Evolutionary conservation across 1,140 invertebrate species (phyloP), one percentile per base, ranked within the genome.

Genomic region (Theocolax elegans): DNA sequence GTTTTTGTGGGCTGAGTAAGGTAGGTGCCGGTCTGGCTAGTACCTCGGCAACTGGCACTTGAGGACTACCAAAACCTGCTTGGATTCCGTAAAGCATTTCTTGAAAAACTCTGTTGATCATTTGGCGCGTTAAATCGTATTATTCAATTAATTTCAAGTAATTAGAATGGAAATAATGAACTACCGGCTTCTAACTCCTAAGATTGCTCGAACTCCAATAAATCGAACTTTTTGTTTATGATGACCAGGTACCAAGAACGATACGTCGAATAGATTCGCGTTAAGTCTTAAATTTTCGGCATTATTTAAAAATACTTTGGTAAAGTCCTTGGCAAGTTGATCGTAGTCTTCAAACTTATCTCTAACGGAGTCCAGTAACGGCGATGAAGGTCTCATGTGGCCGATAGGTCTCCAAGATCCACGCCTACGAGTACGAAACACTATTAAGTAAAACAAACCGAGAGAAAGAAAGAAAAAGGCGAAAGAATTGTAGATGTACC

Each of bases 41-140:
- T 53, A 96, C 85, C 81, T 97, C 94, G 0, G 94, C 94, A 3
- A 96, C 94, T 1, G 94, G 95, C 66, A 95, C 94, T 88, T 95
- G 94, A 1, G 94, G 95, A 59, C 94, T 95, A n/a, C 95, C 94
- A 80, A 96, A 96, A 42, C 94, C 94, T 0, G 95, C 94, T 78
- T 95, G 94, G 75, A 97, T 97, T 68, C 95, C 95, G 81, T 97
- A 97, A 19, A 97, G 84, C 95, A 97, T 97, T 87, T 97, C 95
- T 88, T 97, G 92, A 79, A 95, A 95, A 15, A 92, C 91, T 74
- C 90, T 89, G 75, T 51, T 51, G 19, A 17, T 48, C 7, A 23
- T 25, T 51, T 12, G 9, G 1, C 1, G 15, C 48, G 10, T 12
- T 42, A 13, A 27, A 27, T 25, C 23, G 3, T 12, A 51, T 25